Conservation (phyloP, 2,888 invertebrate species). For the Ormyrus thymus region DNA sequence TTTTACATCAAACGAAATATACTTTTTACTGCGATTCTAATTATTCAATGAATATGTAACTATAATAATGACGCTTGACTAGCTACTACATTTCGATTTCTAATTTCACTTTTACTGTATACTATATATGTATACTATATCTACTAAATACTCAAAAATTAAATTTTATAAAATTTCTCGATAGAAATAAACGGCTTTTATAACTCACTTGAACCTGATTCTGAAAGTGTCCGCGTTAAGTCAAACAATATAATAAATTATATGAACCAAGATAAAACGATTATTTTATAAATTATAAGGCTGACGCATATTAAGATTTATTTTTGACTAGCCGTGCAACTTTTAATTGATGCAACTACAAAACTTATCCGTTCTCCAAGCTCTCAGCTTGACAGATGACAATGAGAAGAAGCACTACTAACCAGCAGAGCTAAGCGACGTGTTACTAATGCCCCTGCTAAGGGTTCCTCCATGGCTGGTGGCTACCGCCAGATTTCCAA, state of each 20-base stretch:
- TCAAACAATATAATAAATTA: constrained; percentile 8
- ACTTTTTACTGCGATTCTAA: no score
- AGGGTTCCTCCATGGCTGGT: constrained; percentile 60
- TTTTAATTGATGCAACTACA: background rate
- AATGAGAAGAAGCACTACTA: constrained; percentile 48
- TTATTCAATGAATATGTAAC: no score
- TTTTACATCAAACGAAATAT: background rate
- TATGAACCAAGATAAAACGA: background rate
- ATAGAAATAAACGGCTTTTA: background rate
- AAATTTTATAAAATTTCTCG: no score
- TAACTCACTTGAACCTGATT: constrained; percentile 61
- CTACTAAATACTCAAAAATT: no score
- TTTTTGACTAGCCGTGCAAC: no score
- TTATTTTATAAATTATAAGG: no score
- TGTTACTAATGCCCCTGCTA: constrained; percentile 69
- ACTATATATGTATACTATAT: no score
- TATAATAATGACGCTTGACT: no score
- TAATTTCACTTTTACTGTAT: no score
- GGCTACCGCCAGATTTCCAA: constrained; percentile 68
- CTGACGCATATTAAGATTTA: no score
- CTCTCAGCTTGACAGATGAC: background rate
- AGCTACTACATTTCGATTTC: no score
- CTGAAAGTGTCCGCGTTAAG: constrained; percentile 50
- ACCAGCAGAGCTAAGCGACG: constrained; percentile 72
- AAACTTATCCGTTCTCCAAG: background rate